Evolutionary conservation across 2,888 invertebrate species (phyloP).

Genomic region (Dasysyrphus tricinctus): DNA sequence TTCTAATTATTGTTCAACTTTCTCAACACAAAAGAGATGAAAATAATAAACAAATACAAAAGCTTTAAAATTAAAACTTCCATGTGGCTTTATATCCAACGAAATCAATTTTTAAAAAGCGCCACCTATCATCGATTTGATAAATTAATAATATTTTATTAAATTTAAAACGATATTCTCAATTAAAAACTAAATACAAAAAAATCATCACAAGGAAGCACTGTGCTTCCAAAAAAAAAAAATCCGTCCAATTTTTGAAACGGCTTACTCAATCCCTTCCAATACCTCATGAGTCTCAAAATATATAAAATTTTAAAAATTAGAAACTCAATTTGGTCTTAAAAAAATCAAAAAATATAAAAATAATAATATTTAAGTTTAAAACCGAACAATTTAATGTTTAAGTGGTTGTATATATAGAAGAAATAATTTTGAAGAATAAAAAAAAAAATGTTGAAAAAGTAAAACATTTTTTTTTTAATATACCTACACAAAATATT

Average conservation of each 20-base stretch:
- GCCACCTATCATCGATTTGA: constrained; percentile 1
- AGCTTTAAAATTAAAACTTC: constrained; percentile 8
- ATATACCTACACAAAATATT: constrained; percentile 24
- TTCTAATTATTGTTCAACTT: constrained; percentile 1
- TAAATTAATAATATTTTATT: not conserved
- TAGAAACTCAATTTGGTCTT: constrained; percentile 27
- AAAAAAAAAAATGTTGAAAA: constrained; percentile 29
- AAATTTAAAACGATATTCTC: constrained; percentile 14
- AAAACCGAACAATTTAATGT: constrained; percentile 53
- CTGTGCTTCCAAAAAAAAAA: constrained; percentile 3
- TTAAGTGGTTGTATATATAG: constrained; percentile 68
- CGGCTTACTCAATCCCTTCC: constrained; percentile 53
- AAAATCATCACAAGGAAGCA: constrained; percentile 49
- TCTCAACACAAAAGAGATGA: not conserved
- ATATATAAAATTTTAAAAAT: not conserved
- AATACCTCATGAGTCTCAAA: constrained; percentile 52
- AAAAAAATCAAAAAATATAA: constrained; percentile 25
- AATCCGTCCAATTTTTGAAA: constrained; percentile 61
- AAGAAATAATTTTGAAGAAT: constrained; percentile 37
- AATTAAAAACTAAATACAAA: no score
- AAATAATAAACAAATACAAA: not conserved
- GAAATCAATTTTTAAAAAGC: not conserved
- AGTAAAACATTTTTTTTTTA: constrained; percentile 23
- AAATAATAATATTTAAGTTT: constrained; percentile 32
- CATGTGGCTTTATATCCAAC: constrained; percentile 29